Percentiles rank a stretch among this genome's conserved stretches.
Evolutionary conservation across 2,888 invertebrate genomes (phyloP).

Genomic region (Lasioglossum zephyrum): DNA sequence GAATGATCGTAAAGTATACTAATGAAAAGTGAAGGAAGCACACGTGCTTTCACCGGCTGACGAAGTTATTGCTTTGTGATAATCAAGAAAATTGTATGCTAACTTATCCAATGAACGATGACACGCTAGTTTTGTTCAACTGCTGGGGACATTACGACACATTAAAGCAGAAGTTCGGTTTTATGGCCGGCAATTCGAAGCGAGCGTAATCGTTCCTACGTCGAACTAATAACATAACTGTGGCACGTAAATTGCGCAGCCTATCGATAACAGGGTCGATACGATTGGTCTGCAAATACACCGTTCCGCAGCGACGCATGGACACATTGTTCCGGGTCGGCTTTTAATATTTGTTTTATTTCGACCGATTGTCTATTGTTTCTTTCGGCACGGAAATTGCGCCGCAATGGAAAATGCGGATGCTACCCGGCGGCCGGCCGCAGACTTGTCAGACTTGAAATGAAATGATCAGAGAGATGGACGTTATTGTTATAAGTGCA

Average conservation of each 20-base stretch:
- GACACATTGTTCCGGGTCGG: neutral
- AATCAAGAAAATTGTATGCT: slow-evolving; percentile 32
- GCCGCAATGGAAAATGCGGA: slow-evolving; percentile 11
- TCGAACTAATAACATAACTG: slow-evolving; percentile 58
- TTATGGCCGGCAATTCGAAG: slow-evolving; percentile 67
- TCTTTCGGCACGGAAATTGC: neutral
- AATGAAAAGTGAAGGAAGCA: neutral
- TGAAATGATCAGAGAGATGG: slow-evolving; percentile 12
- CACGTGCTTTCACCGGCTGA: neutral
- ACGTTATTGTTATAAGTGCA: neutral
- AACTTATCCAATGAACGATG: slow-evolving; percentile 51
- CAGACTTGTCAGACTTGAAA: neutral
- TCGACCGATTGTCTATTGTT: neutral
- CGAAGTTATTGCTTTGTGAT: slow-evolving; percentile 23
- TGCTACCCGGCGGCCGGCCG: neutral
- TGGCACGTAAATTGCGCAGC: slow-evolving; percentile 41
- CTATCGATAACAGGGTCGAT: slow-evolving; percentile 41
- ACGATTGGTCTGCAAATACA: slow-evolving; percentile 13
- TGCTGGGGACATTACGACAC: slow-evolving; percentile 68
- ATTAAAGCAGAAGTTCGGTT: slow-evolving; percentile 75
- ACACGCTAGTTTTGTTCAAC: slow-evolving; percentile 54
- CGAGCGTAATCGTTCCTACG: slow-evolving; percentile 54
- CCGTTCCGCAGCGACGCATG: neutral
- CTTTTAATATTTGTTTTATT: slow-evolving; percentile 28
- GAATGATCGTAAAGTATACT: neutral